Percentiles rank a stretch among this genome's conserved stretches.
These are phyloP conservation scores for Neosilurus hyrtlii DNA, from an alignment of 2,797 vertebrate genomes.

Conservation along the genomic window DNA sequence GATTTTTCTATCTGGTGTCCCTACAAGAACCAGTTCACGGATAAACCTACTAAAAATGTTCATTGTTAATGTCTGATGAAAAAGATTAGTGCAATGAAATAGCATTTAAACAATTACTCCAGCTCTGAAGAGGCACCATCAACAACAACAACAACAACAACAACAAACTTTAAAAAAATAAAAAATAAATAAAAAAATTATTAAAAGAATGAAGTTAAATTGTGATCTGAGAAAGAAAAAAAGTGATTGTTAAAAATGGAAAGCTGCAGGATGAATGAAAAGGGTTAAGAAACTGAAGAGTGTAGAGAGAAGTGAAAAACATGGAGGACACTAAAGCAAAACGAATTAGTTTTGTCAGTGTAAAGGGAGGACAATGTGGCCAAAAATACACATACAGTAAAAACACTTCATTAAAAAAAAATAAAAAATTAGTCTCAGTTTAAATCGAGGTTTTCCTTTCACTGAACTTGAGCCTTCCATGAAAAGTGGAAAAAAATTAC, in stretches of 20 bases:
- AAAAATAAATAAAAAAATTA: too few relatives aligned
- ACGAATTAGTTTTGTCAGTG: not conserved
- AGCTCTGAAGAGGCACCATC: not conserved
- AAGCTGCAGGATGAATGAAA: not conserved
- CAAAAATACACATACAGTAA: not conserved
- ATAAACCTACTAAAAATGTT: not conserved
- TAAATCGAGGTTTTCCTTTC: slow-evolving; percentile 1
- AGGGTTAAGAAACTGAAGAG: not conserved
- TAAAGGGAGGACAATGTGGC: too few relatives aligned
- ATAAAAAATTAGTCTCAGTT: not conserved
- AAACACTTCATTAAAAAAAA: too few relatives aligned
- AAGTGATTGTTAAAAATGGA: not conserved
- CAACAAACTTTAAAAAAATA: not conserved
- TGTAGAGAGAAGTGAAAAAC: not conserved
- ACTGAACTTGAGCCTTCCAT: not conserved
- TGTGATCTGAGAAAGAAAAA: not conserved
- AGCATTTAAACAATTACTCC: not conserved
- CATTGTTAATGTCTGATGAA: not conserved
- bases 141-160: not conserved
- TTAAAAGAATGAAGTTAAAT: not conserved
- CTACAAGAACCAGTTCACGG: not conserved
- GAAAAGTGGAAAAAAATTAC: not conserved
- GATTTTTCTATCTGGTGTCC: not conserved
- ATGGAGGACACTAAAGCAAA: not conserved
- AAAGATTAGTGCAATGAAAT: not conserved